Percentiles rank a stretch among this genome's conserved stretches.
These are phyloP conservation scores for Ashinkailepas kermadecensis DNA, from an alignment of 2,888 invertebrate species.

Conservation along the genomic window DNA sequence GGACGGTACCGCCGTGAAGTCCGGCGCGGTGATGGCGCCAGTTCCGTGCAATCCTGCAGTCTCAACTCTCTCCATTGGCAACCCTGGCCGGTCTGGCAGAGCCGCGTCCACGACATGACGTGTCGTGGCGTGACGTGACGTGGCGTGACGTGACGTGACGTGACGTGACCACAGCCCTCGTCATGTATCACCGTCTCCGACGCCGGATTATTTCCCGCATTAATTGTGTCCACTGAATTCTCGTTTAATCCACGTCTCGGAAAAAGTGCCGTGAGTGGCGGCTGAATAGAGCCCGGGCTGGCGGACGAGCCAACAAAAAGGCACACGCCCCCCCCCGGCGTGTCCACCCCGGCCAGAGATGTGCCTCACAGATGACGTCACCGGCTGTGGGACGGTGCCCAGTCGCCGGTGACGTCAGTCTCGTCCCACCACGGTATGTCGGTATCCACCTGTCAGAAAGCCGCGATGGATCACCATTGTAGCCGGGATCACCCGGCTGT, in stretches of 20 bases:
- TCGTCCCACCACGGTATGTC: too few species aligned
- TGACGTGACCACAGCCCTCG: background rate
- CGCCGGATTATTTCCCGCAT: slow-evolving; percentile 15
- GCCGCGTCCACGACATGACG: too few species aligned
- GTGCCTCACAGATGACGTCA: background rate
- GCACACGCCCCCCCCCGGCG: background rate
- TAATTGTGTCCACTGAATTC: background rate
- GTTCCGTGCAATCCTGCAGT: too few species aligned
- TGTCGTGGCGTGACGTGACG: too few species aligned
- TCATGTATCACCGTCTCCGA: background rate
- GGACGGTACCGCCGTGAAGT: too few species aligned
- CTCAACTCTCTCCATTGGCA: too few species aligned
- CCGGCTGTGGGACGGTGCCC: background rate
- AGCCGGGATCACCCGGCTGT: too few species aligned
- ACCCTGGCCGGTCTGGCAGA: too few species aligned
- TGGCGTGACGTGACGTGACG: too few species aligned
- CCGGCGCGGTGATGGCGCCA: too few species aligned
- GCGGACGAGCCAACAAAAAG: background rate
- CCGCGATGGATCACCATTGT: background rate
- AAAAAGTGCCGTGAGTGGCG: slow-evolving; percentile 6
- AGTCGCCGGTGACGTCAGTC: background rate
- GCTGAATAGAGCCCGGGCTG: background rate
- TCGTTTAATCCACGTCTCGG: background rate
- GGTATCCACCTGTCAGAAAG: background rate
- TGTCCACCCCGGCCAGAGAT: background rate